phyloP scores from a whole-genome alignment of 2,113 vertebrate genomes.

The Coreoperca whiteheadi region DNA sequence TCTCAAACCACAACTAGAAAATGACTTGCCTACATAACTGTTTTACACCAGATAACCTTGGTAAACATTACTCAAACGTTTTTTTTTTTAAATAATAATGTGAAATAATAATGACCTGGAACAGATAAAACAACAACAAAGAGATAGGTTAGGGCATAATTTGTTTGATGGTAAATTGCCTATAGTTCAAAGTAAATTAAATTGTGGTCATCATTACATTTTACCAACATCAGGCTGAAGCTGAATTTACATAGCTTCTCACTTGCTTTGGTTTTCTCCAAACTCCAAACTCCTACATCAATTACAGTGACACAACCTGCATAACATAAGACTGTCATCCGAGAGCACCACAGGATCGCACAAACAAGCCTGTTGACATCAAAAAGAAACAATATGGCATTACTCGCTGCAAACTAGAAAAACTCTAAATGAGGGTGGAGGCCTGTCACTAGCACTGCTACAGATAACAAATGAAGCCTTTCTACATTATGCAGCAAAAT shows the following conservation, averaged over 20 bases:
- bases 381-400: constrained; percentile 18
- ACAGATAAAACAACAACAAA: neutral
- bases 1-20: constrained; percentile 29
- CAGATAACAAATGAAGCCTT: constrained; percentile 2
- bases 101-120: neutral
- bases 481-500: neutral
- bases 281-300: neutral
- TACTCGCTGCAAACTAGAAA: neutral
- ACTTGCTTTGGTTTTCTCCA: too few relatives aligned
- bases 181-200: neutral
- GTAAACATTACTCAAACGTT: neutral
- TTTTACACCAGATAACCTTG: neutral
- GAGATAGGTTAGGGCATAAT: neutral
- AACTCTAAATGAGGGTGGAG: constrained; percentile 11
- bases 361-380: neutral
- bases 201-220: neutral
- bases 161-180: neutral
- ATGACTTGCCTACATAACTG: neutral
- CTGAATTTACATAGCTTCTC: too few relatives aligned
- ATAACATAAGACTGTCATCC: neutral
- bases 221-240: neutral
- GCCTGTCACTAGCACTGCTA: neutral
- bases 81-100: neutral
- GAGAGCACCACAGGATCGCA: neutral
- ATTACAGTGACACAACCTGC: neutral